These are phyloP conservation scores for Tringa solitaria DNA, from an alignment of 2,113 vertebrate species.

Conservation along the genomic window DNA sequence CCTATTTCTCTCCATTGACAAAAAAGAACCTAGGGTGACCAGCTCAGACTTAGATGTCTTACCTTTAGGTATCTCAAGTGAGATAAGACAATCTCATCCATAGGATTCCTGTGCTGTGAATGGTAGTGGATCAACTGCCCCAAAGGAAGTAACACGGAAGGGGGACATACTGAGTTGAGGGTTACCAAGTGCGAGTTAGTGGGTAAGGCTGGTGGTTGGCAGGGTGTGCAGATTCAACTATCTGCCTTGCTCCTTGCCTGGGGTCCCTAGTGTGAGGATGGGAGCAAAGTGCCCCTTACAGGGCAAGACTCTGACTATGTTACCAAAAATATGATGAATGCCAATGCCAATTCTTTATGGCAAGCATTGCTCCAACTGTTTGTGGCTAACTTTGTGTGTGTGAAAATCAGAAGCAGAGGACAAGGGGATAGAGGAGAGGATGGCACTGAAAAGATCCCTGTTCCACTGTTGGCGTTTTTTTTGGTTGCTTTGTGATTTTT, in stretches of 20 bases:
- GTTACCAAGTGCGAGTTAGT: rapidly evolving
- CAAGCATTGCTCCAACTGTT: rapidly evolving
- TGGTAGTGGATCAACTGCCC: neutral
- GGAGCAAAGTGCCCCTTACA: rapidly evolving
- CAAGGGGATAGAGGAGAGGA: rapidly evolving
- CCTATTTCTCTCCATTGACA: neutral
- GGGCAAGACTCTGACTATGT: neutral
- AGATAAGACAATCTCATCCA: neutral
- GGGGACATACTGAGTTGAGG: rapidly evolving
- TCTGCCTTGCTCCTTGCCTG: neutral
- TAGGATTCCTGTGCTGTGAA: neutral
- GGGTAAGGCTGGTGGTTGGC: neutral
- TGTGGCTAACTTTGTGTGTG: neutral
- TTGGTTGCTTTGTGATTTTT: neutral
- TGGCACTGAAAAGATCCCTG: neutral
- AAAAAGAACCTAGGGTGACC: neutral
- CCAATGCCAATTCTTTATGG: neutral
- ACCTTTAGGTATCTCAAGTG: neutral
- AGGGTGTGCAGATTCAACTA: neutral
- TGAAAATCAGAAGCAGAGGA: neutral
- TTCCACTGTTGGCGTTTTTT: neutral
- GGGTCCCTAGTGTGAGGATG: rapidly evolving
- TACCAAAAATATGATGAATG: neutral
- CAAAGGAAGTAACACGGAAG: neutral
- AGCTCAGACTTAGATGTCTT: neutral